Evolutionary conservation across 2,113 vertebrate genomes (phyloP), one percentile per base, ranked within the genome.

Genomic region (Cyprinodon tularosa): DNA sequence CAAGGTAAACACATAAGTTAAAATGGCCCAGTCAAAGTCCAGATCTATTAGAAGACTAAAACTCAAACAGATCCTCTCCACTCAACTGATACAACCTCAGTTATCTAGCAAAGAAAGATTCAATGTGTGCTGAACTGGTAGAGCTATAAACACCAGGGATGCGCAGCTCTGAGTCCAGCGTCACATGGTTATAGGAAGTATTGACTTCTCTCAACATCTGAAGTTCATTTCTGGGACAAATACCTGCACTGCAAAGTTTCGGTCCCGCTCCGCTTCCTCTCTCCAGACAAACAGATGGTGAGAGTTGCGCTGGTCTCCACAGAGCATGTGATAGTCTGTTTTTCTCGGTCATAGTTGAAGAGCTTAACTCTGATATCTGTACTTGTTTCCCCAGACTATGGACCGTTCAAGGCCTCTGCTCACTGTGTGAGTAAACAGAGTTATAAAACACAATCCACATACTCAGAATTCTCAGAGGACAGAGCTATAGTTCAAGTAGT

Each of bases 351-450:
- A 85, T 29, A 80, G 71, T 59, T 77, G 63, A 84, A 70, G 71
- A 71, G 82, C 64, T 80, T 75, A 69, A 50, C 79, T 84, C 70
- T 82, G 79, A 45, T 79, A 80, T 86, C 72, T 84, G 72, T 60
- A 47, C 77, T 66, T 8, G 36, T 75, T 77, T 77, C 67, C 15
- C 48, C 78, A 86, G 77, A 88, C 78, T 85, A 38, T 84, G 84
- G 74, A 88, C 85, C 72, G 80, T 57, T 77, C 11, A 64, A 4
- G 15, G 45, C 5, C 4, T 2, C 10, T 4, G 37, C 59, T 76
- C 11, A 62, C 66, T 36, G 37, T 40, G 73, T 48, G 61, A 63
- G 37, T 47, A 48, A 76, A 69, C 63, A 77, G 11, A 57, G 53
- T 72, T 74, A 77, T 45, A 10, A 81, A 82, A 82, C 9, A 53